Conservation (phyloP, 2,888 invertebrate genomes). For the Brenthis daphne region DNA sequence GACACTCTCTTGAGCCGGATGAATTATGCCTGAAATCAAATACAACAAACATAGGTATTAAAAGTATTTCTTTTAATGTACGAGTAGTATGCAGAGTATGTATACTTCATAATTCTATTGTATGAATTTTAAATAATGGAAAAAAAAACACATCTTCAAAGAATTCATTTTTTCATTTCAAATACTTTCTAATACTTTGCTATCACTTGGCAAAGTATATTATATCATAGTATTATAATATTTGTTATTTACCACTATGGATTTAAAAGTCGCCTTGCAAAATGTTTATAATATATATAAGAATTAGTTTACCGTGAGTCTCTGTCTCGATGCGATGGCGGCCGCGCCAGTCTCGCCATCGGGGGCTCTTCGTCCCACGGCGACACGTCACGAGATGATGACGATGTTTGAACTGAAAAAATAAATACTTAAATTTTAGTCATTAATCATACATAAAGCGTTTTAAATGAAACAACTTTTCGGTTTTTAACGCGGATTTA, state of each 20-base stretch:
- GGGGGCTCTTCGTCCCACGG: constrained; percentile 91
- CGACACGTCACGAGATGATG: constrained; percentile 89
- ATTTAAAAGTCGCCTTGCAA: background rate
- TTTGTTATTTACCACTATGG: background rate
- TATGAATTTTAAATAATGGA: too few species aligned
- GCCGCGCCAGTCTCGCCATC: constrained; percentile 59
- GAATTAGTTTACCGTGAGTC: constrained; percentile 59
- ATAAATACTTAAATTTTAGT: background rate
- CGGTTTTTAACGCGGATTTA: too few species aligned
- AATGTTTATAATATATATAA: background rate
- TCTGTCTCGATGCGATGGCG: constrained; percentile 57
- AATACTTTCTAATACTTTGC: too few species aligned
- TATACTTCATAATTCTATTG: too few species aligned
- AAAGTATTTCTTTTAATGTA: too few species aligned
- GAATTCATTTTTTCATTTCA: too few species aligned
- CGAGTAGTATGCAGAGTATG: too few species aligned
- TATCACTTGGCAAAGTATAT: too few species aligned
- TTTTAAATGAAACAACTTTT: too few species aligned
- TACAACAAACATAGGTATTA: too few species aligned
- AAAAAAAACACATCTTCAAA: too few species aligned
- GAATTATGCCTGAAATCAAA: constrained; percentile 65
- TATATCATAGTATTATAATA: too few species aligned
- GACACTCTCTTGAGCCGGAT: constrained; percentile 74
- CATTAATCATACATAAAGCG: background rate
- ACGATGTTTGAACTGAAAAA: constrained; percentile 83